Base-by-base conservation (phyloP, 2,888 invertebrate species). In the Parthenolecanium corni region DNA sequence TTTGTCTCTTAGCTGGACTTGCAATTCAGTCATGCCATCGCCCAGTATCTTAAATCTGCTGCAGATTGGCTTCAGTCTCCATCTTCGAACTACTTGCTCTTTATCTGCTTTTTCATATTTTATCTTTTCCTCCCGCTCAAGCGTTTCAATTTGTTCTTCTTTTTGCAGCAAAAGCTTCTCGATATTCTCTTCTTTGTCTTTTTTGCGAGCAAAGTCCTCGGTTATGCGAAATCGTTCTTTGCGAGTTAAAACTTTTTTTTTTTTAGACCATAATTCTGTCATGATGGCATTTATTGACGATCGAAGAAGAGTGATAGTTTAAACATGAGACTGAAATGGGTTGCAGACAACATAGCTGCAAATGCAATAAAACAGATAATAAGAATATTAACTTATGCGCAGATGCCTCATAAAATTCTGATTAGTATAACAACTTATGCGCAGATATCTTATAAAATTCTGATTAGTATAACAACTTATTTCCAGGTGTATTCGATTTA, bases 211-310 rank as follows among this genome's bases (percentile, higher is more conserved):
- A 18, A 51, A 21, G 23, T 61, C 61, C 38, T 61, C 61, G 40
- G 61, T n/a, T 49, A 61, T 49, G 47, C 49, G 47, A 23, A 61
- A 61, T 4, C 61, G 61, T 23, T 61, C 61, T 51, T 61, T 61
- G 18, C 61, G 61, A 9, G 61, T 49, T 11, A 61, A 36, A 20
- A 61, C 49, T 51, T 61, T 61, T 31, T 51, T 61, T 40, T 61
- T 61, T 16, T 61, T 61, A 11, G 36, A 38, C 61, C 61, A 61
- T 20, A 61, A 25, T 21, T 61, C 61, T 9, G 61, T 49, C 61
- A 61, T 61, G 12, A 14, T 42, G 6, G 11, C n/a, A 1, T 9
- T 52, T 14, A 38, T 38, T 9, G 38, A 38, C 9, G 14, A 9
- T 11, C 9, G 38, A 38, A 38, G 38, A 38, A 38, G 14, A 12